Conservation (phyloP, 1,140 invertebrate species). For the Physella acuta region DNA sequence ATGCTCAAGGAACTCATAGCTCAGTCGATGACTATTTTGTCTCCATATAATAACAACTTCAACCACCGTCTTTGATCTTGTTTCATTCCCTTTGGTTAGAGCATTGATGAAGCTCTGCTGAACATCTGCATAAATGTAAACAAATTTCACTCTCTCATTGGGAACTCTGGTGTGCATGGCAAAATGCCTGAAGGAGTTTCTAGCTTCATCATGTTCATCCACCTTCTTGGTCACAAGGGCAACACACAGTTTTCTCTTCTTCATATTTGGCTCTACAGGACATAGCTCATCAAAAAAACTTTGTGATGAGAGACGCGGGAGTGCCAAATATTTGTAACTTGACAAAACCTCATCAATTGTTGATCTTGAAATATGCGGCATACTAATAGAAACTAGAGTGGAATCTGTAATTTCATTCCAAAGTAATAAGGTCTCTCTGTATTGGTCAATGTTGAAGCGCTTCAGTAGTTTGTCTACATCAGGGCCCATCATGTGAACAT, state of each 20-base stretch:
- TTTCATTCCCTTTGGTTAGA: conserved; percentile 57
- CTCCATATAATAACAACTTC: conserved; percentile 83
- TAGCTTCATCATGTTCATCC: conserved; percentile 55
- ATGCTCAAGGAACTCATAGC: conserved; percentile 84
- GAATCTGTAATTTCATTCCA: conserved; percentile 85
- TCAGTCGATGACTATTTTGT: conserved; percentile 77
- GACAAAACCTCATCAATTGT: conserved; percentile 86
- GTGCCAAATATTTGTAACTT: conserved; percentile 82
- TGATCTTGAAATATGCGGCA: conserved; percentile 45
- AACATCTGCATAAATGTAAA: conserved; percentile 82
- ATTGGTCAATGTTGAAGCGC: conserved; percentile 64
- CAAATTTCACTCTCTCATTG: conserved; percentile 75
- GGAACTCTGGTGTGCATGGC: conserved; percentile 46
- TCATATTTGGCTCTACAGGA: conserved; percentile 79
- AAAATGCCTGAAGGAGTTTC: conserved; percentile 61
- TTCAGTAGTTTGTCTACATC: conserved; percentile 54
- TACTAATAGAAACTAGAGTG: conserved; percentile 78
- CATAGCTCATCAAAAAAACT: conserved; percentile 80
- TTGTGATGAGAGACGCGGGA: conserved; percentile 90
- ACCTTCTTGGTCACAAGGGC: conserved; percentile 77
- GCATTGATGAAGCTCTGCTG: conserved; percentile 81
- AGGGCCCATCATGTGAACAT: conserved; percentile 57
- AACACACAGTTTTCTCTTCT: conserved; percentile 80
- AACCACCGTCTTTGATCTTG: conserved; percentile 22
- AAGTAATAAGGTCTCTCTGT: conserved; percentile 80